These are phyloP conservation scores for Takifugu ocellatus DNA, from an alignment of 2,797 vertebrate genomes.

Conservation along the genomic window DNA sequence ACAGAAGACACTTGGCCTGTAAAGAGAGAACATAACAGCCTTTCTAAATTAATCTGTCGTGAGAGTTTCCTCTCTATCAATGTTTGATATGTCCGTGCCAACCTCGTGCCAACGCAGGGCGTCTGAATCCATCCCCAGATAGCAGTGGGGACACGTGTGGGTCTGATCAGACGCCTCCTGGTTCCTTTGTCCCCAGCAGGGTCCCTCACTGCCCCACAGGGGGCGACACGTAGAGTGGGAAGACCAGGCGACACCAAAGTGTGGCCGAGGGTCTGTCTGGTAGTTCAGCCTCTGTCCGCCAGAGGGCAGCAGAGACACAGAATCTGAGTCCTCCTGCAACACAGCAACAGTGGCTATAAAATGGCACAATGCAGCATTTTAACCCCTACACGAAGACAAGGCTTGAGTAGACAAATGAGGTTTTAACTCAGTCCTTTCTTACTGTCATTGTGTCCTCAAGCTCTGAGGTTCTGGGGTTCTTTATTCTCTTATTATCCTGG, in stretches of 20 bases:
- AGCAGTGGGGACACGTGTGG: slow-evolving; percentile 74
- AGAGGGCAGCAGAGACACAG: slow-evolving; percentile 39
- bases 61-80: slow-evolving; percentile 26
- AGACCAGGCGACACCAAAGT: slow-evolving; percentile 78
- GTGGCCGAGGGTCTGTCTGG: slow-evolving; percentile 78
- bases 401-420: too few relatives aligned
- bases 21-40: slow-evolving; percentile 35
- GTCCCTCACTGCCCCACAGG: slow-evolving; percentile 75
- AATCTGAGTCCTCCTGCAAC: slow-evolving; percentile 50
- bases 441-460: too few relatives aligned
- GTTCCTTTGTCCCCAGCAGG: slow-evolving; percentile 57
- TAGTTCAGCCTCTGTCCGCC: slow-evolving; percentile 65
- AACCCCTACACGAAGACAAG: too few relatives aligned
- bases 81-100: slow-evolving; percentile 16
- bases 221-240: slow-evolving; percentile 73
- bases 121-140: slow-evolving; percentile 68
- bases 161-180: slow-evolving; percentile 52
- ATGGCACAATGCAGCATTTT: too few relatives aligned
- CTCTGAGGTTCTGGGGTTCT: too few relatives aligned
- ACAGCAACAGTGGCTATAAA: slow-evolving; percentile 11
- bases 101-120: slow-evolving; percentile 79
- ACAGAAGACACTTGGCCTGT: slow-evolving; percentile 79
- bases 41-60: slow-evolving; percentile 3
- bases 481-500: too few relatives aligned
- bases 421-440: too few relatives aligned